Evolutionary conservation across 1,140 invertebrate genomes (phyloP).

Genomic region (Protaetia brevitarsis): DNA sequence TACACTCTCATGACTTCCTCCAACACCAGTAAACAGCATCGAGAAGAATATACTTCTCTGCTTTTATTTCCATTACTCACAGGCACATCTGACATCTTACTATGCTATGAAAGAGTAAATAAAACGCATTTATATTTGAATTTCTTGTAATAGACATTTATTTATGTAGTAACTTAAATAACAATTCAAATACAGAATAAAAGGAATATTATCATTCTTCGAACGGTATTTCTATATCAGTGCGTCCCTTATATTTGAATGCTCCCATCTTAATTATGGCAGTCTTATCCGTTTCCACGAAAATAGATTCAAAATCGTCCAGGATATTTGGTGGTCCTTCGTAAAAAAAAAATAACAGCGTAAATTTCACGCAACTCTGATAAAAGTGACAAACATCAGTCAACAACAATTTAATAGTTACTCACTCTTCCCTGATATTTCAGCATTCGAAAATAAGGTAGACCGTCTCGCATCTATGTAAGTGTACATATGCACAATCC

Average conservation of each 20-base stretch:
- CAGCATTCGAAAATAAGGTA: not conserved
- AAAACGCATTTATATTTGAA: too few relatives aligned
- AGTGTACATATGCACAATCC: not conserved
- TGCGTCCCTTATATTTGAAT: not conserved
- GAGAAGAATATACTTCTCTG: too few relatives aligned
- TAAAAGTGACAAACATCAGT: not conserved
- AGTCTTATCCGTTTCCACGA: slow-evolving; percentile 14
- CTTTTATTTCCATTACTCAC: too few relatives aligned
- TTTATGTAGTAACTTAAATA: too few relatives aligned
- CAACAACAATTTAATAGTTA: not conserved
- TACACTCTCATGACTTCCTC: too few relatives aligned
- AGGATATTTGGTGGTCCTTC: not conserved
- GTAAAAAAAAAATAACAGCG: not conserved
- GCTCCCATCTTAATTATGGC: slow-evolving; percentile 14
- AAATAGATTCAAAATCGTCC: slow-evolving; percentile 24
- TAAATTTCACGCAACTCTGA: too few relatives aligned
- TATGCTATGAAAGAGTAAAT: too few relatives aligned
- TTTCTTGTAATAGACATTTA: too few relatives aligned
- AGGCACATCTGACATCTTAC: too few relatives aligned
- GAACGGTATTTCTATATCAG: slow-evolving; percentile 4
- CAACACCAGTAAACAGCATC: too few relatives aligned
- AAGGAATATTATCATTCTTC: slow-evolving; percentile 1
- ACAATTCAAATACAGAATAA: too few relatives aligned
- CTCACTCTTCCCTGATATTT: not conserved
- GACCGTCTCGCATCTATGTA: not conserved